Base-by-base conservation (phyloP, 2,113 vertebrate species). In the Tachycineta bicolor region DNA sequence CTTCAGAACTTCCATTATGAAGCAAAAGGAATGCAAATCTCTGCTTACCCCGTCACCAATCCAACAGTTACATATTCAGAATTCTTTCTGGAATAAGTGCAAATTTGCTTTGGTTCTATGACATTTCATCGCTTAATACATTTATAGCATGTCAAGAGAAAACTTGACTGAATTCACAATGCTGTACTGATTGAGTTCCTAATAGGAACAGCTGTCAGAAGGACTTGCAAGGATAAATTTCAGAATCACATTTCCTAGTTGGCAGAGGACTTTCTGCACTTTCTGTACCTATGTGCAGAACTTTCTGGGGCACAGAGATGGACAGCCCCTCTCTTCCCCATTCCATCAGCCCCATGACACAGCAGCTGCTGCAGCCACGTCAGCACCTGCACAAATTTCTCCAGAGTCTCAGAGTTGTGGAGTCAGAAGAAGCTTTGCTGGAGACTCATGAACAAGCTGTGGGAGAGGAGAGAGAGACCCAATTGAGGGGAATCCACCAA, bases 131-230 rank as follows among this genome's bases (percentile, higher is more conserved):
- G 77, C 82, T 96, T 94, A 88, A 96, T 95, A 93, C 55, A 86
- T 91, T 90, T 93, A 93, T 65, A 88, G 89, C 69, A 47, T 75
- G 86, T 92, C 90, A 96, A 83, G 92, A 85, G 71, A 93, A 83
- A 91, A 90, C 75, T 85, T 91, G 82, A 80, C 93, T 91, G 78
- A 95, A 91, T 91, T 90, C 93, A 93, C 90, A 96, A 59, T 91
- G 91, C 68, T 33, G 67, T 67, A 24, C 78, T 90, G 84, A 91
- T 85, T 86, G 85, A 96, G 96, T 67, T 94, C 94, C 93, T 93
- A 92, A 93, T n/a, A 95, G 91, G 83, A 96, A 41, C 80, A 91
- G 76, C 77, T 94, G 94, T 92, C 89, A 94, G 73, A 65, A 96
- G 85, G 83, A 89, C 80, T 90, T 23, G 44, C 21, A 71, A 91